phyloP scores from a whole-genome alignment of 2,113 vertebrate genomes.

The Corynorhinus townsendii region DNA sequence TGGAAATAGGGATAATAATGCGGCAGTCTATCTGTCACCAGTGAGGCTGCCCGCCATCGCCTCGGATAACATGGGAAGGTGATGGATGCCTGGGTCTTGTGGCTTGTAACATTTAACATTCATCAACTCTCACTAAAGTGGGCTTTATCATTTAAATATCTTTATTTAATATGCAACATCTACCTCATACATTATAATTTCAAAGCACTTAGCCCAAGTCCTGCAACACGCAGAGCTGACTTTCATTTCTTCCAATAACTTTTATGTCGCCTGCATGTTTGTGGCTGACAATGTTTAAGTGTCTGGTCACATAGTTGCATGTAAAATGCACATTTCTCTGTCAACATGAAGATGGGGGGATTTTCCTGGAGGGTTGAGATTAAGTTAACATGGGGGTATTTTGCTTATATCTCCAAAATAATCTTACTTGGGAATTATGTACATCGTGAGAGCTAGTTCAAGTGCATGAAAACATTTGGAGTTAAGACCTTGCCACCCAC shows the following conservation, averaged over 20 bases:
- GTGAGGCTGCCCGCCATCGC: conserved; percentile 91
- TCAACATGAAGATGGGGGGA: conserved; percentile 25
- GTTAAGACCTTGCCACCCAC: neutral
- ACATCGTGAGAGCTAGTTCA: conserved; percentile 18
- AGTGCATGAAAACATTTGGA: neutral
- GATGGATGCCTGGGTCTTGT: conserved; percentile 88
- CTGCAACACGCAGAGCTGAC: conserved; percentile 79
- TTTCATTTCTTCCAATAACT: conserved; percentile 84
- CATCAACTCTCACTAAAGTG: conserved; percentile 85
- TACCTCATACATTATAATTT: conserved; percentile 96
- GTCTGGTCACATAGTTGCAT: conserved; percentile 72
- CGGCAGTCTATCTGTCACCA: conserved; percentile 93
- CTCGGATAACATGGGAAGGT: conserved; percentile 89
- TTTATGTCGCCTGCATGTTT: conserved; percentile 79
- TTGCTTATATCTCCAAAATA: conserved; percentile 23
- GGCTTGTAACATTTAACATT: conserved; percentile 85
- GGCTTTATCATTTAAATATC: conserved; percentile 94
- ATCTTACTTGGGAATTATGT: neutral
- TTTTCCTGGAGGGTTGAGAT: neutral
- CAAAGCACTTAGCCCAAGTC: conserved; percentile 94
- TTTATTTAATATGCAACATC: conserved; percentile 91
- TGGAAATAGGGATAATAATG: conserved; percentile 89
- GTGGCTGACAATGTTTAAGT: conserved; percentile 78
- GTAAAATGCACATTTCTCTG: conserved; percentile 69
- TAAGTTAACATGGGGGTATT: conserved; percentile 20